phyloP scores from a whole-genome alignment of 2,113 vertebrate species.

The Indicator indicator region DNA sequence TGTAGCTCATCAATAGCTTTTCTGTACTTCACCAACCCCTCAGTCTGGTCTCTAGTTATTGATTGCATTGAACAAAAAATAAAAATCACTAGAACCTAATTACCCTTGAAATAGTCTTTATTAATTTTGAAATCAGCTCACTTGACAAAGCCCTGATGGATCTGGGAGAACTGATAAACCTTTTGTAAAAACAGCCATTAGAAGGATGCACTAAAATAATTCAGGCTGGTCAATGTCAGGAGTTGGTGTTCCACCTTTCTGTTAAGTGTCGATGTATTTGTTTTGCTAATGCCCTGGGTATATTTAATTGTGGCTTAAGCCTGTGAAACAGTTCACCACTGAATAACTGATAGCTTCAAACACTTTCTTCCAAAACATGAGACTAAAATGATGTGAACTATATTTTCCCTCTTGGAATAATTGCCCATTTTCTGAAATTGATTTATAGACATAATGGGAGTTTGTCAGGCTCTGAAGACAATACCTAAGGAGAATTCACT shows the following conservation, averaged over 20 bases:
- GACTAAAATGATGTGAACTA: background rate
- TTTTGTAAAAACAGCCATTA: conserved; percentile 47
- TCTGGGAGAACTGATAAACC: conserved; percentile 23
- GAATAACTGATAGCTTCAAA: background rate
- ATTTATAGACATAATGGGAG: background rate
- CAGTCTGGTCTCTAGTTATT: conserved; percentile 38
- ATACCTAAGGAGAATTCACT: background rate
- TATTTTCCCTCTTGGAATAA: background rate
- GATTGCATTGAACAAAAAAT: conserved; percentile 51
- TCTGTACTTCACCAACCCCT: conserved; percentile 19
- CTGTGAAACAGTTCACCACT: background rate
- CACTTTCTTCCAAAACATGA: background rate
- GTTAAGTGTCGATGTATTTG: background rate
- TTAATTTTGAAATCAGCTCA: conserved; percentile 68
- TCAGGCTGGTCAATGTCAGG: conserved; percentile 17
- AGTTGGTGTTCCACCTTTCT: conserved; percentile 11
- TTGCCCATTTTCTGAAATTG: rapidly evolving
- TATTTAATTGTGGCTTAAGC: background rate
- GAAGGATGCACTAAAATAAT: conserved; percentile 17
- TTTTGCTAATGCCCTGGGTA: background rate
- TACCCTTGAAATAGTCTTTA: conserved; percentile 72
- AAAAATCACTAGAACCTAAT: conserved; percentile 70
- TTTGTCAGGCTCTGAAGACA: background rate
- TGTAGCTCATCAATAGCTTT: conserved; percentile 10
- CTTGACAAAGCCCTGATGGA: conserved; percentile 48